Percentiles rank a stretch among this genome's conserved stretches.
Conservation (phyloP, 2,113 vertebrate genomes). For the Madoqua kirkii region DNA sequence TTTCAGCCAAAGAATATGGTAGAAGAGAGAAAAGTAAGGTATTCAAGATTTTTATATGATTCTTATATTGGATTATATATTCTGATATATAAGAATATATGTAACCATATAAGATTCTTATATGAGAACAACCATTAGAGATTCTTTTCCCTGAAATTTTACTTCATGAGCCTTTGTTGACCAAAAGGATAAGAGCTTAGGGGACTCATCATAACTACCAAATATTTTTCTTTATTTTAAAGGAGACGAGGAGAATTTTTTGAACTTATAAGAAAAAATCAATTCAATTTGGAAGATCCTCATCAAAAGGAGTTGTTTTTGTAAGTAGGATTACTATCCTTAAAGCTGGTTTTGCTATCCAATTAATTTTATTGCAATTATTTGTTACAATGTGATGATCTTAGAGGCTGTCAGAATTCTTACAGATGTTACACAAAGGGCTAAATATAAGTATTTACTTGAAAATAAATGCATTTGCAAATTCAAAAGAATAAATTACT, state of each 20-base stretch:
- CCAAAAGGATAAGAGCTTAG: not conserved
- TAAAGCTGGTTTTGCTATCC: not conserved
- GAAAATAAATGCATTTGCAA: not conserved
- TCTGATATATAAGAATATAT: not conserved
- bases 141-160: not conserved
- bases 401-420: not conserved
- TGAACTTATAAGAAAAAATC: constrained; percentile 92
- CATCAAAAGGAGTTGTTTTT: constrained; percentile 92
- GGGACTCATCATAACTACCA: not conserved
- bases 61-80: not conserved
- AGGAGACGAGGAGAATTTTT: constrained; percentile 94
- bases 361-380: not conserved
- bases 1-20: not conserved
- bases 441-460: not conserved
- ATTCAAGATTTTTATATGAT: not conserved
- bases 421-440: not conserved
- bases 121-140: not conserved
- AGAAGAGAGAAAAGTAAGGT: not conserved
- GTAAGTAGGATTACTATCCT: constrained; percentile 78
- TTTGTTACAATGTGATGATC: not conserved
- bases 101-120: not conserved
- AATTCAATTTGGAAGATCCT: constrained; percentile 91
- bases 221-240: constrained; percentile 67
- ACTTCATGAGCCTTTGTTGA: not conserved
- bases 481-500: not conserved